Conservation (phyloP, 2,888 invertebrate species). For the Synanthedon formicaeformis region DNA sequence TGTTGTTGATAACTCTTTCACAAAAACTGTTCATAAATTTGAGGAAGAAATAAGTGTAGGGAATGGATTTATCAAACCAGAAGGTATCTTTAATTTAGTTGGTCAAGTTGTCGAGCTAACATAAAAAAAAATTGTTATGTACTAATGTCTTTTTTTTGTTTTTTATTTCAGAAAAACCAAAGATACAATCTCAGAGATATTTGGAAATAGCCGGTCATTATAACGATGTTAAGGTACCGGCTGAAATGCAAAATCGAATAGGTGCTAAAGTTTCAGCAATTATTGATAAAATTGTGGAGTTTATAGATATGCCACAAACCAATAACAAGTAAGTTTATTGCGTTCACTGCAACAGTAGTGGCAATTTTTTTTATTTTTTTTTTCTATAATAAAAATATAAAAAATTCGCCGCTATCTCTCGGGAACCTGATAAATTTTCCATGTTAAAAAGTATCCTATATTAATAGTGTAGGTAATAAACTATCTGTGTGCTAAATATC, state of each 20-base stretch:
- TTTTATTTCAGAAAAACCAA: slow-evolving; percentile 13
- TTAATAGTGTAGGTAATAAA: too few relatives aligned
- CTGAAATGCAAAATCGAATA: slow-evolving; percentile 60
- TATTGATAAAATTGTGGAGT: slow-evolving; percentile 53
- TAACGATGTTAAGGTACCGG: slow-evolving; percentile 66
- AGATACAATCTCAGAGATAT: slow-evolving; percentile 44
- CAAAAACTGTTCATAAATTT: slow-evolving; percentile 36
- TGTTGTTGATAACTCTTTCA: slow-evolving; percentile 61
- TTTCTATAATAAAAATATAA: too few relatives aligned
- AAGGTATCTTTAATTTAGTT: neutral
- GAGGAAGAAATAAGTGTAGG: slow-evolving; percentile 14
- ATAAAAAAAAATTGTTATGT: neutral
- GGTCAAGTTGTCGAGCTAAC: too few relatives aligned
- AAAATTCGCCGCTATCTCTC: too few relatives aligned
- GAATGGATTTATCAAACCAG: neutral
- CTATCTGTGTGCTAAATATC: too few relatives aligned
- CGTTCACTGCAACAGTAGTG: slow-evolving; percentile 5
- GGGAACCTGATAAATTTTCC: too few relatives aligned
- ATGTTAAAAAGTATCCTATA: too few relatives aligned
- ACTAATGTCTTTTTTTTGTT: neutral
- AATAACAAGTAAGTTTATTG: slow-evolving; percentile 26
- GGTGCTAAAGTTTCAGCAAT: slow-evolving; percentile 60
- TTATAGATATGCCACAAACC: slow-evolving; percentile 32
- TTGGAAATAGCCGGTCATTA: slow-evolving; percentile 57
- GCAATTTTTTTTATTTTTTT: too few relatives aligned